Evolutionary conservation across 1,140 invertebrate genomes (phyloP).

Genomic region (Macrobrachium nipponense): DNA sequence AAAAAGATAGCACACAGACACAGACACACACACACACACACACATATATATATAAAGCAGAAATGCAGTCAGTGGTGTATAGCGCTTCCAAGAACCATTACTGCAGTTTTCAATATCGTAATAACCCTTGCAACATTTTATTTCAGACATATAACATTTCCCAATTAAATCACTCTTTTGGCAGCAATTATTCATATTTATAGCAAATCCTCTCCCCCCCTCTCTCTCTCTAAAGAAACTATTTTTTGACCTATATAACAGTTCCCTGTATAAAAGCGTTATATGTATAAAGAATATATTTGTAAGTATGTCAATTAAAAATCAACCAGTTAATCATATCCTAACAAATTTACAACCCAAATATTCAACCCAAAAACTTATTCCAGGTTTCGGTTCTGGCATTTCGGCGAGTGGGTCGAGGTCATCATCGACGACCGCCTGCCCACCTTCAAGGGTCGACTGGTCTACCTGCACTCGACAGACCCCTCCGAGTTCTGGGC

Average conservation of each 20-base stretch:
- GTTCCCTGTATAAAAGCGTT: too few species aligned
- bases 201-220: background rate
- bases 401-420: constrained; percentile 82
- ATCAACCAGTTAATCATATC: too few species aligned
- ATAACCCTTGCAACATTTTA: too few species aligned
- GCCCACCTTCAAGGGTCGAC: constrained; percentile 78
- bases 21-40: background rate
- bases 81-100: too few species aligned
- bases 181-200: background rate
- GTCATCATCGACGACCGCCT: constrained; percentile 82
- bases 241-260: too few species aligned
- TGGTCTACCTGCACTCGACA: constrained; percentile 79
- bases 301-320: too few species aligned
- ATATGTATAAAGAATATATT: too few species aligned
- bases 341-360: background rate
- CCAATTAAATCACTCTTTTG: background rate
- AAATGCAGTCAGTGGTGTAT: too few species aligned
- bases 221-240: too few species aligned
- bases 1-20: background rate
- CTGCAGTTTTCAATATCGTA: too few species aligned
- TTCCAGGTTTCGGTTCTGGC: constrained; percentile 81
- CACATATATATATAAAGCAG: background rate
- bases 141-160: too few species aligned
- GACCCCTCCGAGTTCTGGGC: constrained; percentile 84
- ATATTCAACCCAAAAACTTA: background rate